Percentiles rank a stretch among this genome's conserved stretches.
Conservation (phyloP, 2,113 vertebrate species). For the Eulemur rufifrons region DNA sequence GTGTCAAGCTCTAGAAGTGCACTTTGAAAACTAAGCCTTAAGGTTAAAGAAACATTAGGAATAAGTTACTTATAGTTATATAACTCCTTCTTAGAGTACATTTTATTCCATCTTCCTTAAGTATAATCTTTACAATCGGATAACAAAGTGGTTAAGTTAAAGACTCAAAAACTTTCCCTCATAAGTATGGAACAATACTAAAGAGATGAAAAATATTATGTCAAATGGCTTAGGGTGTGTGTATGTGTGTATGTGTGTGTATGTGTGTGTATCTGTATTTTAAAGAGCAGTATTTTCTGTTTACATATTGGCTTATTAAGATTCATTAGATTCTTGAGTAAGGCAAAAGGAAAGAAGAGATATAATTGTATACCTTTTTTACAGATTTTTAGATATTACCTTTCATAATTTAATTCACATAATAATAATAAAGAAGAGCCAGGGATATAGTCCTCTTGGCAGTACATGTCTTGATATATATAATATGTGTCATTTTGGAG, state of each 20-base stretch:
- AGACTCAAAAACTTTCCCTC: slow-evolving; percentile 18
- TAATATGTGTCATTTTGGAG: not conserved
- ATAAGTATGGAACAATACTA: not conserved
- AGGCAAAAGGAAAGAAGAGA: not conserved
- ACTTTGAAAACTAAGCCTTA: slow-evolving; percentile 40
- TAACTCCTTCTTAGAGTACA: not conserved
- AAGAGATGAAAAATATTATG: not conserved
- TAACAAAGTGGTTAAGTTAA: slow-evolving; percentile 28
- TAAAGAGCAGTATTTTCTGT: slow-evolving; percentile 43
- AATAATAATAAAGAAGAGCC: not conserved
- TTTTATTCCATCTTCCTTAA: slow-evolving; percentile 34
- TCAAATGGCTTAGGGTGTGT: not conserved
- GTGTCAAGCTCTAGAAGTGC: not conserved
- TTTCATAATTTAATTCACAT: not conserved
- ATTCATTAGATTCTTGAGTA: slow-evolving; percentile 19
- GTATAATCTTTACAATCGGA: not conserved
- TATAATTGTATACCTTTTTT: not conserved
- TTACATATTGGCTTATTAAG: not conserved
- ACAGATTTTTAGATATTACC: not conserved
- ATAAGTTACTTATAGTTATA: not conserved
- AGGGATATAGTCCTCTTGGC: not conserved
- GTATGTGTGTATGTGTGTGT: not conserved
- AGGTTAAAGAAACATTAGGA: slow-evolving; percentile 5
- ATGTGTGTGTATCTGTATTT: not conserved
- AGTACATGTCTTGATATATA: not conserved